Evolutionary conservation across 2,888 invertebrate genomes (phyloP), one percentile per base, ranked within the genome.

Genomic region (Cantharis rustica): DNA sequence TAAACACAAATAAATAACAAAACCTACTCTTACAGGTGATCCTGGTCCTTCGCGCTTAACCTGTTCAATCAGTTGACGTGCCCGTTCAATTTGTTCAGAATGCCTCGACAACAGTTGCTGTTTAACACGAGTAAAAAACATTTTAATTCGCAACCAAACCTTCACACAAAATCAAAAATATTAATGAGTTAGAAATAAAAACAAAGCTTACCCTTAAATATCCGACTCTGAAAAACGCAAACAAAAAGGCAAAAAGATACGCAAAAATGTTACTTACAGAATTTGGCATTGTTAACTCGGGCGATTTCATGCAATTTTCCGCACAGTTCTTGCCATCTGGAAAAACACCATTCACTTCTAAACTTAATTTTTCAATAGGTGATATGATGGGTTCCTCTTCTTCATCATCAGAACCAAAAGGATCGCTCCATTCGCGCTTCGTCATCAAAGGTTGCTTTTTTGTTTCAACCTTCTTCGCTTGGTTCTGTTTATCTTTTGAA

Each of bases 331-430:
- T 47, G 47, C n/a, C 47, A 47, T 47, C 47, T 1, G n/a, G 47
- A 47, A 47, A 47, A 17, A 79, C 68, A n/a, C 79, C 86, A 75
- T 86, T 86, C 3, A 80, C 78, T 79, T 86, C 86, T 31, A 80
- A 31, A 69, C 69, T 71, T 16, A 69, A 61, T 20, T 68, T 75
- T 15, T 71, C 68, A 9, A 16, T n/a, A 2, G 62, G 11, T 63
- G 23, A 69, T 47, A 47, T 71, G 16, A 66, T 23, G 13, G 69
- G 27, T 61, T 79, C 89, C 26, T 95, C 94, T 71, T 95, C 95
- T 75, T 95, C 95, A 16, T 96, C 96, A 84, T 96, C 96, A 26
- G 96, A 96, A 69, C 96, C 96, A 88, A 97, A 96, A 0, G 97
- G 97, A 89, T 97, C 96, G 7, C 93, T 93, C 80, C 95, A 89